phyloP scores from a whole-genome alignment of 2,113 vertebrate species.

The Gambusia holbrooki region DNA sequence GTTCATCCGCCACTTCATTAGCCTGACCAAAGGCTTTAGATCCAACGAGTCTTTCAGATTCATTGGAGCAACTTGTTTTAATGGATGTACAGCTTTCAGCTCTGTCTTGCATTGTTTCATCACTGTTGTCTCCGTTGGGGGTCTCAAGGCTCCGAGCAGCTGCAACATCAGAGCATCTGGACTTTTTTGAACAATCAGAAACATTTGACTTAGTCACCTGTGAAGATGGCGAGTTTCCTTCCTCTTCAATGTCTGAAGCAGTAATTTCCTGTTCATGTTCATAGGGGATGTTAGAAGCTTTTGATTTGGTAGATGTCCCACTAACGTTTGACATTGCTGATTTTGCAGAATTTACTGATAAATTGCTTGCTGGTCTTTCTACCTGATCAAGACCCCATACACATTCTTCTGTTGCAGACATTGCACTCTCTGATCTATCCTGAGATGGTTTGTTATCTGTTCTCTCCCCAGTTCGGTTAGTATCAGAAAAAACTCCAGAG shows the following conservation, averaged over 20 bases:
- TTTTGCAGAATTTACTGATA: slow-evolving; percentile 54
- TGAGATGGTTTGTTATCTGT: slow-evolving; percentile 8
- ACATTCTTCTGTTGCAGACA: slow-evolving; percentile 40
- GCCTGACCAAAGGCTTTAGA: slow-evolving; percentile 42
- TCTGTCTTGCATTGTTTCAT: slow-evolving; percentile 37
- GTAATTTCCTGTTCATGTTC: slow-evolving; percentile 14
- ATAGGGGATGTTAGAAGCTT: slow-evolving; percentile 38
- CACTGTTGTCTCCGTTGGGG: background rate
- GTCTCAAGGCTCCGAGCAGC: slow-evolving; percentile 7
- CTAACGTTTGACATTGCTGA: slow-evolving; percentile 50
- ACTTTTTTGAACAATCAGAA: slow-evolving; percentile 13
- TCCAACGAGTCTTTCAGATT: slow-evolving; percentile 35
- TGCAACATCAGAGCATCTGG: slow-evolving; percentile 42
- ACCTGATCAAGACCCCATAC: slow-evolving; percentile 34
- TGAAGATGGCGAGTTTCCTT: slow-evolving; percentile 34
- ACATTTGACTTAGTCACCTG: slow-evolving; percentile 18
- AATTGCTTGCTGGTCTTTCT: slow-evolving; percentile 43
- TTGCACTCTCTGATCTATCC: slow-evolving; percentile 34
- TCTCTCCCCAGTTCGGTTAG: background rate
- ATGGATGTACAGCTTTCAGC: slow-evolving; percentile 48
- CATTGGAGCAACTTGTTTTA: slow-evolving; percentile 29
- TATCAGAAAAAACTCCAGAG: slow-evolving; percentile 36
- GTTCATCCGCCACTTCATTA: slow-evolving; percentile 15
- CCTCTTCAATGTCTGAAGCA: slow-evolving; percentile 27
- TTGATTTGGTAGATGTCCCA: slow-evolving; percentile 39